These are phyloP conservation scores for Megaceryle torquata DNA, from an alignment of 2,113 vertebrate species.

Conservation along the genomic window DNA sequence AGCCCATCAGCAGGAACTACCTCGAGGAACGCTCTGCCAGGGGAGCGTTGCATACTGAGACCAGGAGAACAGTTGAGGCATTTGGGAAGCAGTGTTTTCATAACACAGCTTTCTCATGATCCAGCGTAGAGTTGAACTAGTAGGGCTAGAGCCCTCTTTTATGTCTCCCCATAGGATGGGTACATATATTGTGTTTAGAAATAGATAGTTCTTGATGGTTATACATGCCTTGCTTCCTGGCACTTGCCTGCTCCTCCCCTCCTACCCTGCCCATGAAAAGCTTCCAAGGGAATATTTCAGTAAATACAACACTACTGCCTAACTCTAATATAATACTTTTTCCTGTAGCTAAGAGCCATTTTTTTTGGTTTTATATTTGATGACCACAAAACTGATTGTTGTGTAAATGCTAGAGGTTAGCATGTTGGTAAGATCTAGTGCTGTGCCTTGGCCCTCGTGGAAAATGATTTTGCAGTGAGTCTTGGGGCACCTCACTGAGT, in stretches of 20 bases:
- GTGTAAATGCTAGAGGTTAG: not conserved
- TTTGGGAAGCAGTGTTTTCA: not conserved
- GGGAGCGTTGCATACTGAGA: not conserved
- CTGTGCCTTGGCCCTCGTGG: not conserved
- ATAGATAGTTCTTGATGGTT: not conserved
- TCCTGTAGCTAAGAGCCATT: not conserved
- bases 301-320: not conserved
- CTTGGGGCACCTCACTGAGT: not conserved
- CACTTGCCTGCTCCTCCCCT: not conserved
- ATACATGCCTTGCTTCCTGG: not conserved
- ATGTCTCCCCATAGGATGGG: not conserved
- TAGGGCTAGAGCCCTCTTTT: not conserved
- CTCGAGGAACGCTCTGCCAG: not conserved
- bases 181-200: not conserved
- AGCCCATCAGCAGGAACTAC: not conserved
- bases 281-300: not conserved
- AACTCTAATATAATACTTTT: not conserved
- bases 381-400: not conserved
- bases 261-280: not conserved
- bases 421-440: not conserved
- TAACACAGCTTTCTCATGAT: not conserved
- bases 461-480: not conserved
- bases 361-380: not conserved
- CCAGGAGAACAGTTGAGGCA: too few species aligned
- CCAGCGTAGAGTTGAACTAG: not conserved